Evolutionary conservation across 2,797 vertebrate genomes (phyloP).

Genomic region (Gallinago solitaria): DNA sequence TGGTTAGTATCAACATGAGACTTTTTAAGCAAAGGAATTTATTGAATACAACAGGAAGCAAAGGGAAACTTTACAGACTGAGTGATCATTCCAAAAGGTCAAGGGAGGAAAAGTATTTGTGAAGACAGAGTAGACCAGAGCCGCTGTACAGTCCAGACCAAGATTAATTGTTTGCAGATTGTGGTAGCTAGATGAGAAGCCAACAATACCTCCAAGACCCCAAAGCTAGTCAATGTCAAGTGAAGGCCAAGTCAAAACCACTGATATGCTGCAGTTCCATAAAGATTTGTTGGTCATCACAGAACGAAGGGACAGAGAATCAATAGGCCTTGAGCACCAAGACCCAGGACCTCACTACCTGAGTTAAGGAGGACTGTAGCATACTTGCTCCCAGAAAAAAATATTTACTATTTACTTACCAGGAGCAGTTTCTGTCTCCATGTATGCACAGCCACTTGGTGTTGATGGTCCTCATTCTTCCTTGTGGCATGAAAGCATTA

Average conservation of each 20-base stretch:
- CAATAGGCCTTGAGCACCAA: not conserved
- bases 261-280: not conserved
- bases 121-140: not conserved
- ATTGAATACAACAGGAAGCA: conserved; percentile 1
- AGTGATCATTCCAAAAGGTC: not conserved
- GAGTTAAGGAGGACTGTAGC: not conserved
- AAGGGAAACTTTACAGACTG: not conserved
- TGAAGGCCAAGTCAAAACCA: not conserved
- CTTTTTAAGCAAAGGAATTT: conserved; percentile 8
- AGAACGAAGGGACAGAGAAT: not conserved
- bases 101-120: not conserved
- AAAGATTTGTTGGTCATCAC: not conserved
- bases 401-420: not conserved
- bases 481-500: not conserved
- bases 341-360: not conserved
- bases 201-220: not conserved
- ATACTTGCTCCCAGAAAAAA: not conserved
- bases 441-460: not conserved
- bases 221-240: not conserved
- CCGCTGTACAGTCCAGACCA: not conserved
- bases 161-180: not conserved
- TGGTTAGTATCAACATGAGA: not conserved
- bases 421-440: not conserved
- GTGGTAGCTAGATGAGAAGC: not conserved
- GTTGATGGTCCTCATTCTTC: not conserved